A percentile compares a stretch with the other conserved stretches of the same genome.
Evolutionary conservation across 2,888 invertebrate genomes (phyloP).

Genomic region (Ophion costatus): DNA sequence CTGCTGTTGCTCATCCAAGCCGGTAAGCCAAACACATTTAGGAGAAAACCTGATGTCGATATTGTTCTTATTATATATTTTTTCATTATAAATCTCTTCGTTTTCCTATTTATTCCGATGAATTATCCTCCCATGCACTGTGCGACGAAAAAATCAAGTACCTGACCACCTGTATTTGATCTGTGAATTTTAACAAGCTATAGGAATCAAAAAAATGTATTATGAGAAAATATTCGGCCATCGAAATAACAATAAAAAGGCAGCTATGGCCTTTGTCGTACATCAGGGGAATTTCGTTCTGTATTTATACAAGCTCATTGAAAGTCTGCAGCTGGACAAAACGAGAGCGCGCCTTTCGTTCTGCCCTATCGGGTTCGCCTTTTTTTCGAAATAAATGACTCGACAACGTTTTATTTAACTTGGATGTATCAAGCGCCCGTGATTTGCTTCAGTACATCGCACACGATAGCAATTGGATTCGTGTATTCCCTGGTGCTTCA

Average conservation of each 20-base stretch:
- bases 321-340: slow-evolving; percentile 33
- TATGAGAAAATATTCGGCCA: background rate
- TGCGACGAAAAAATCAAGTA: background rate
- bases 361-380: slow-evolving; percentile 50
- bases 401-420: slow-evolving; percentile 43
- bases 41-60: background rate
- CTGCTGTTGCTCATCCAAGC: slow-evolving; percentile 18
- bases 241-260: background rate
- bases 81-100: background rate
- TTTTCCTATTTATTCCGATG: background rate
- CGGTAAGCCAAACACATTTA: slow-evolving; percentile 16
- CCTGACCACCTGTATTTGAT: background rate
- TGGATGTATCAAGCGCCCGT: slow-evolving; percentile 56
- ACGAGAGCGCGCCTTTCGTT: slow-evolving; percentile 45
- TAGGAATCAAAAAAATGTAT: background rate
- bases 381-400: slow-evolving; percentile 46
- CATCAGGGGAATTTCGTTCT: background rate
- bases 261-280: background rate
- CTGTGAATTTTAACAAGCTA: background rate
- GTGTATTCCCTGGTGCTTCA: slow-evolving; percentile 46
- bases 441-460: slow-evolving; percentile 45
- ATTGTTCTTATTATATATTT: background rate
- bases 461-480: slow-evolving; percentile 50
- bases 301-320: background rate
- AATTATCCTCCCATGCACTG: background rate